Conservation (phyloP, 2,113 vertebrate genomes). For the Fulmarus glacialis region DNA sequence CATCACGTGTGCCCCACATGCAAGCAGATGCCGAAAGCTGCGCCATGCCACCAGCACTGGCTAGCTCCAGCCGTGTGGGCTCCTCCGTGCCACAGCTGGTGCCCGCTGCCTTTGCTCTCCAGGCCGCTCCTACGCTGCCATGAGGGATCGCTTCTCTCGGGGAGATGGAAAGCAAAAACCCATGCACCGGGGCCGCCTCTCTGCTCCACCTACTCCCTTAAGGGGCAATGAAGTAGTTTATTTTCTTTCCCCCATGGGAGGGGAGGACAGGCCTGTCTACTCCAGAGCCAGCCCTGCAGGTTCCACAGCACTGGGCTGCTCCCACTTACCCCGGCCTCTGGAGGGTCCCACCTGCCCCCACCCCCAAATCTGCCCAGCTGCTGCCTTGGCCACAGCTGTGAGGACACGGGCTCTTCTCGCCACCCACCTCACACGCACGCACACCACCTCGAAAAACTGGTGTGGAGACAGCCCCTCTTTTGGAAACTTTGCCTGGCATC, state of each 20-base stretch:
- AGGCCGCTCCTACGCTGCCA: fast-evolving
- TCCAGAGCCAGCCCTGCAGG: background rate
- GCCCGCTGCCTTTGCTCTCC: fast-evolving
- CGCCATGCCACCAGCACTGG: fast-evolving
- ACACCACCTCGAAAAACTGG: fast-evolving
- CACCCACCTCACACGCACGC: fast-evolving
- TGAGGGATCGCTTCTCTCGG: fast-evolving
- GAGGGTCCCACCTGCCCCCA: too few species aligned
- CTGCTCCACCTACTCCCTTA: fast-evolving
- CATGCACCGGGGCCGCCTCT: background rate
- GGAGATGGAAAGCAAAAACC: background rate
- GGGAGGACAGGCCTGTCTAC: background rate
- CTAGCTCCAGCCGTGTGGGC: fast-evolving
- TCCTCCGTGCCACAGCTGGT: fast-evolving
- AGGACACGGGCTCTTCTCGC: fast-evolving
- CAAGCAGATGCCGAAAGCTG: background rate
- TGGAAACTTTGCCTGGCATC: fast-evolving
- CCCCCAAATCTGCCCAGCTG: background rate
- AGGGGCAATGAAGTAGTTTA: background rate
- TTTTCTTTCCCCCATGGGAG: background rate
- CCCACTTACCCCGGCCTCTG: fast-evolving
- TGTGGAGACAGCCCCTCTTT: fast-evolving
- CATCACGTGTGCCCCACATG: fast-evolving
- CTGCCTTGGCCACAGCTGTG: background rate
- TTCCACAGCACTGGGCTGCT: background rate